Base-by-base conservation (phyloP, 2,888 invertebrate species). In the Chesias legatella region DNA sequence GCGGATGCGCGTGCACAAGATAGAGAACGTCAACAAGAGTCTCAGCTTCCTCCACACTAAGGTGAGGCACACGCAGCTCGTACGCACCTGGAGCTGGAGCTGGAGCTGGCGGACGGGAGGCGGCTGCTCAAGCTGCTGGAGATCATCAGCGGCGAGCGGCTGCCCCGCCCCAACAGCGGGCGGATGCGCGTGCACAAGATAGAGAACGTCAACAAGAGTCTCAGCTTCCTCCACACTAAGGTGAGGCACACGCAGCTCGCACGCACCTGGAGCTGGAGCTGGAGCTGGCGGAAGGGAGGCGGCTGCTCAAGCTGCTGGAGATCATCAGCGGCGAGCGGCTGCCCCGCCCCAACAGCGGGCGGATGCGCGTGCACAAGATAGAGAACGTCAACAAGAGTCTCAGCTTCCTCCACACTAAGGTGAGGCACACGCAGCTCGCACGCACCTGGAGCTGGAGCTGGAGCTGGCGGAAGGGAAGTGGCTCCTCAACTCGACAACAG, bases 381-480 rank as follows among this genome's bases (percentile, higher is more conserved):
- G 99, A 99, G 89, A 99, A 99, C 82, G 96, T 99, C 70, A 99
- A 99, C 90, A 98, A 98, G 89, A 96, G 97, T 73, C 91, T 98
- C 72, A 96, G 96, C 69, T 98, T 98, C 85, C 90, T 98, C 59
- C 97, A 97, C 79, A 98, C 98, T 40, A 98, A 98, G 93, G 94
- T 93, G 67, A 48, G 30, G 8, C 20, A 22, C 10, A 3, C 10
- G 6, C 37, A 61, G 63, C 1, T n/a, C n/a, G n/a, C n/a, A n/a
- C n/a, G n/a, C 94, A 98, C 56, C 94, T 99, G 95, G 98, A 99
- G 86, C 97, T 99, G 80, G 95, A 97, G 65, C 98, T 91, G 64
- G 99, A 99, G 89, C 91, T 99, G 67, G 96, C 95, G 33, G 99
- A 99, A 86, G 99, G 99, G 39, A 94, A 95, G 73, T 94, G 98